A percentile compares a stretch with the other conserved stretches of the same genome.
These are phyloP conservation scores for Poliocrania exsul DNA, from an alignment of 2,797 vertebrate species.

Conservation along the genomic window DNA sequence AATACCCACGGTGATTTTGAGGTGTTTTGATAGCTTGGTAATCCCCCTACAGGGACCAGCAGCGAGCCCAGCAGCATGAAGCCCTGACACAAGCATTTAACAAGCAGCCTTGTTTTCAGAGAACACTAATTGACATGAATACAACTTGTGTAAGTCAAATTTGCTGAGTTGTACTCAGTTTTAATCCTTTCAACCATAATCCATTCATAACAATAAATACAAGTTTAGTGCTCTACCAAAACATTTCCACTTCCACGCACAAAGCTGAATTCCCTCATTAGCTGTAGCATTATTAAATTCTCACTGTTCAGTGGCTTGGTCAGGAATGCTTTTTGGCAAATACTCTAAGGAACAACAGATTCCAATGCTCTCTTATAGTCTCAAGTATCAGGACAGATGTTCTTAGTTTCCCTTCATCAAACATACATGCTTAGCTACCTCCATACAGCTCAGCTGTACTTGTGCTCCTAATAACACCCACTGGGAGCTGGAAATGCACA, in stretches of 20 bases:
- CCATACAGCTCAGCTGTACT: neutral
- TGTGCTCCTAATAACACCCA: slow-evolving; percentile 38
- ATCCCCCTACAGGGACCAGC: neutral
- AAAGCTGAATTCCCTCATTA: neutral
- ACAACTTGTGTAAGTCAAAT: neutral
- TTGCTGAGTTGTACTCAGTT: neutral
- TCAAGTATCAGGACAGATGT: neutral
- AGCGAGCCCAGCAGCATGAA: neutral
- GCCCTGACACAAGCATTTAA: neutral
- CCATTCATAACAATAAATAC: neutral
- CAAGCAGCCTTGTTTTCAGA: neutral
- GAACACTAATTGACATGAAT: neutral
- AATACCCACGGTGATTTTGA: neutral
- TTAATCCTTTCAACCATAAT: neutral
- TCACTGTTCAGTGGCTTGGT: neutral
- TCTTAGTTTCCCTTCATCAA: slow-evolving; percentile 15
- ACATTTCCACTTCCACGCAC: neutral
- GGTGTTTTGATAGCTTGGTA: neutral
- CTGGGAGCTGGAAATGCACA: neutral
- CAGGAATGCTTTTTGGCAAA: neutral
- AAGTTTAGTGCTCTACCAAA: neutral
- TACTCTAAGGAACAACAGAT: neutral
- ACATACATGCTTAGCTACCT: neutral
- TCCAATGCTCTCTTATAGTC: neutral
- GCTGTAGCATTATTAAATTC: neutral